Conservation (phyloP, 2,888 invertebrate genomes). For the Parnassius smintheus region DNA sequence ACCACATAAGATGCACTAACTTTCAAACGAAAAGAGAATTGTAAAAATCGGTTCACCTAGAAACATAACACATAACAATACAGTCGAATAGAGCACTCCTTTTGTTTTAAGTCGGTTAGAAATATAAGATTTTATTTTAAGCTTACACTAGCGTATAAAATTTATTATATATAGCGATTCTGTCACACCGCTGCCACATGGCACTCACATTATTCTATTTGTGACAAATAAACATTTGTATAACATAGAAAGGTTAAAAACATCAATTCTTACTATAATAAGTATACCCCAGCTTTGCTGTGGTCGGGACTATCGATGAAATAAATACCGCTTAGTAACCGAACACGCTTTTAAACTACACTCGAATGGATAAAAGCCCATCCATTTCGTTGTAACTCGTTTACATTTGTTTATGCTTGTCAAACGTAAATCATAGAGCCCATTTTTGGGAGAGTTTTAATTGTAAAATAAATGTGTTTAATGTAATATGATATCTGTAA, state of each 20-base stretch:
- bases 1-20: no score
- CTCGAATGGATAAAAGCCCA: slow-evolving; percentile 9
- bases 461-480: slow-evolving; percentile 12
- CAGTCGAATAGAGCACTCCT: no score
- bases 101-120: no score
- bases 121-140: no score
- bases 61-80: no score
- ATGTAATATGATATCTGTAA: slow-evolving; percentile 10
- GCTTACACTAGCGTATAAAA: no score
- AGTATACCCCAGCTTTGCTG: neutral
- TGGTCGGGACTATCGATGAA: neutral
- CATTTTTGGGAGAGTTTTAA: slow-evolving; percentile 17
- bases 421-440: slow-evolving; percentile 11
- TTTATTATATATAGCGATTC: no score
- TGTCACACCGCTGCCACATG: no score
- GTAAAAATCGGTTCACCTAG: no score
- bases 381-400: slow-evolving; percentile 5
- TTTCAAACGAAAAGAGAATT: no score
- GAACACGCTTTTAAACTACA: slow-evolving; percentile 9
- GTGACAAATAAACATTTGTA: neutral
- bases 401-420: slow-evolving; percentile 12
- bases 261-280: neutral
- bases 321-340: slow-evolving; percentile 14
- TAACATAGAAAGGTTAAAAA: no score
- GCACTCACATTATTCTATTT: no score